Evolutionary conservation across 2,888 invertebrate genomes (phyloP).

Genomic region (Diadegma fenestrale): DNA sequence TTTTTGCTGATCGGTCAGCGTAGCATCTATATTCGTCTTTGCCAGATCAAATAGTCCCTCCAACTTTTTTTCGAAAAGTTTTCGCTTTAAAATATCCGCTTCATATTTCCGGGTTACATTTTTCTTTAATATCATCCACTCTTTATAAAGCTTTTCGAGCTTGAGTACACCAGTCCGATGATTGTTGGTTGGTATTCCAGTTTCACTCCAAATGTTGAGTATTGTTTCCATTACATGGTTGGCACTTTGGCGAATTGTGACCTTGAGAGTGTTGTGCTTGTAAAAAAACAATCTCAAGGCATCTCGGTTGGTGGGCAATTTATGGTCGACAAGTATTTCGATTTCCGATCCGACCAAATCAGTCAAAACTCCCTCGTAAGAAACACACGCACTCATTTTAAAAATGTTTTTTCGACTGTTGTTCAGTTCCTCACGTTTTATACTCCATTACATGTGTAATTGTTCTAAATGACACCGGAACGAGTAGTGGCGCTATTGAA

Average conservation of each 20-base stretch:
- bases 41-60: background rate
- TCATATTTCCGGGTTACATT: background rate
- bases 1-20: background rate
- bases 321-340: background rate
- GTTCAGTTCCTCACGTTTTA: background rate
- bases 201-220: background rate
- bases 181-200: background rate
- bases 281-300: background rate
- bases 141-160: background rate
- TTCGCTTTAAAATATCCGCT: background rate
- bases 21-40: background rate
- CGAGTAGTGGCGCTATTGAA: too few species aligned
- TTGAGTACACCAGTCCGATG: background rate
- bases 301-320: background rate
- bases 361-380: background rate
- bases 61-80: background rate
- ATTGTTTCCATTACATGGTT: background rate
- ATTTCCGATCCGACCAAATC: background rate
- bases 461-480: background rate
- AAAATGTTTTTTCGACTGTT: too few species aligned
- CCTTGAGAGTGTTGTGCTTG: background rate
- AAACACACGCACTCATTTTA: background rate
- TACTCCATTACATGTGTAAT: background rate
- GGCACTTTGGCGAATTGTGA: background rate
- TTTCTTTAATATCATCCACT: background rate